Evolutionary conservation across 1,140 invertebrate species (phyloP).

Genomic region (Procambarus virginalis): DNA sequence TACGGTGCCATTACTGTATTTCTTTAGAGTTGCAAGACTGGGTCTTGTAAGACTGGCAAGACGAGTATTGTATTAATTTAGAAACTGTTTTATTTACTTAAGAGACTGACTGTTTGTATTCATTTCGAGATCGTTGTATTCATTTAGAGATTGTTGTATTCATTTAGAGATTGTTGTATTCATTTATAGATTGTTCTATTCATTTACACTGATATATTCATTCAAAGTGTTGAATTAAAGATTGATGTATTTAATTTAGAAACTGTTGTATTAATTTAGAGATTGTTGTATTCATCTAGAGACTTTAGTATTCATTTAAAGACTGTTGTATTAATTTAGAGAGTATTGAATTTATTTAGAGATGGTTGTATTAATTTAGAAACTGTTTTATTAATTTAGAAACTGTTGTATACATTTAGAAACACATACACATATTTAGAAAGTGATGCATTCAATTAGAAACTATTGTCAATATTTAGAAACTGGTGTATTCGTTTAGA

Average conservation of each 20-base stretch:
- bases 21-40: no score
- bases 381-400: no score
- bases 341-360: no score
- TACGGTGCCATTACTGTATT: no score
- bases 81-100: background rate
- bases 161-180: background rate
- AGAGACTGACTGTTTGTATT: background rate
- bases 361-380: no score
- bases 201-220: background rate
- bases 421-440: no score
- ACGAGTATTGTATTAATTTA: background rate
- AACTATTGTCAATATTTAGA: background rate
- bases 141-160: background rate
- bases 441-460: background rate
- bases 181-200: background rate
- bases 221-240: no score
- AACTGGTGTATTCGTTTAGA: background rate
- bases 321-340: background rate
- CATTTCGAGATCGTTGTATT: constrained; percentile 9
- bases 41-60: no score
- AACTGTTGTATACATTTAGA: no score
- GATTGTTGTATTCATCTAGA: background rate
- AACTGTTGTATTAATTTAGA: background rate
- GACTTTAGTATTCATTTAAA: background rate
- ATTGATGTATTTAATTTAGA: background rate